phyloP scores from a whole-genome alignment of 2,888 invertebrate species.

The Notodonta dromedarius region DNA sequence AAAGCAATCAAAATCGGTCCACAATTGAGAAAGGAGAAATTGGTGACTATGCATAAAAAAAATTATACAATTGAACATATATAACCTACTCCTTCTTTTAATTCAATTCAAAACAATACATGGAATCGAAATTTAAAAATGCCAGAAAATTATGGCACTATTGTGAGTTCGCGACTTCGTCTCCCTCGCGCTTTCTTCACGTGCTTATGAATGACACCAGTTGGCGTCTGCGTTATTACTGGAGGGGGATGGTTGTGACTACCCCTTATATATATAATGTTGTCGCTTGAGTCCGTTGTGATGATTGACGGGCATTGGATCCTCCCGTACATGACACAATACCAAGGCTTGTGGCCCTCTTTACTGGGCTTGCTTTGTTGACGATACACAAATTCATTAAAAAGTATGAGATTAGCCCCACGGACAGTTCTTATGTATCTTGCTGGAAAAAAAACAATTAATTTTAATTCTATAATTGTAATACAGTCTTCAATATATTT shows the following conservation, averaged over 20 bases:
- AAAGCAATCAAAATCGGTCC: too few relatives aligned
- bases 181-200: slow-evolving; percentile 13
- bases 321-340: slow-evolving; percentile 53
- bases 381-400: slow-evolving; percentile 45
- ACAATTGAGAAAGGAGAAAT: too few relatives aligned
- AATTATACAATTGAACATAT: too few relatives aligned
- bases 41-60: too few relatives aligned
- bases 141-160: slow-evolving; percentile 17
- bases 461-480: not conserved
- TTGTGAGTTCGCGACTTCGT: slow-evolving; percentile 7
- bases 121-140: not conserved
- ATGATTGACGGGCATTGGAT: slow-evolving; percentile 47
- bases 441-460: slow-evolving; percentile 39
- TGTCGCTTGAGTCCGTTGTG: slow-evolving; percentile 45
- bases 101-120: too few relatives aligned
- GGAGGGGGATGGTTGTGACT: slow-evolving; percentile 50
- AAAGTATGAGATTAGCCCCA: slow-evolving; percentile 50
- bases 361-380: slow-evolving; percentile 48
- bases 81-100: too few relatives aligned
- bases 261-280: slow-evolving; percentile 51
- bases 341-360: slow-evolving; percentile 52
- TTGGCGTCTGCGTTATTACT: slow-evolving; percentile 37
- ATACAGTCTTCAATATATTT: too few relatives aligned
- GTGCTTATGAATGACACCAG: slow-evolving; percentile 44
- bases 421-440: slow-evolving; percentile 48